Conservation (phyloP, 2,113 vertebrate species). For the Machaerirhynchus nigripectus region DNA sequence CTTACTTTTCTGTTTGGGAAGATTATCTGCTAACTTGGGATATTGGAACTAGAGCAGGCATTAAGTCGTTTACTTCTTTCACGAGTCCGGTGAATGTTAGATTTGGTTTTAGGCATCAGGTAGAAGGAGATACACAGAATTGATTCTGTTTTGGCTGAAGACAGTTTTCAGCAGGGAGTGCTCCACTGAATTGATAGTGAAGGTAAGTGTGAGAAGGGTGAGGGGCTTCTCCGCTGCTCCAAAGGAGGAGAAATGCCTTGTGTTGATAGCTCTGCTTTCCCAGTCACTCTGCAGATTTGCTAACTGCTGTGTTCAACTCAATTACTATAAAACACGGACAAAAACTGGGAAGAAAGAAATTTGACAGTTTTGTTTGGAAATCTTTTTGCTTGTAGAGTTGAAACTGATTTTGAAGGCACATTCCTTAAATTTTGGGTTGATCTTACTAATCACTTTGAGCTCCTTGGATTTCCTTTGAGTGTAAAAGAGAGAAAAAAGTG, state of each 20-base stretch:
- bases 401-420: neutral
- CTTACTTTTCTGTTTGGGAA: neutral
- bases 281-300: neutral
- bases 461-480: neutral
- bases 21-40: neutral
- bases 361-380: neutral
- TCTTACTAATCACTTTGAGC: neutral
- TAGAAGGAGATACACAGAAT: neutral
- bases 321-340: neutral
- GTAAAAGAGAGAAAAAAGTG: neutral
- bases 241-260: accelerated
- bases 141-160: neutral
- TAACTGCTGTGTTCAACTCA: neutral
- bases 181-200: neutral
- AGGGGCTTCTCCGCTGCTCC: neutral
- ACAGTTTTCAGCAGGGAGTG: neutral
- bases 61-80: neutral
- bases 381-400: neutral
- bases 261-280: neutral
- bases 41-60: neutral
- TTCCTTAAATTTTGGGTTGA: neutral
- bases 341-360: neutral
- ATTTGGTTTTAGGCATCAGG: neutral
- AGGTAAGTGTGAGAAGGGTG: accelerated
- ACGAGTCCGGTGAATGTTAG: neutral